These are phyloP conservation scores for Peromyscus attwateri DNA, from an alignment of 2,797 vertebrate genomes.

Conservation along the genomic window DNA sequence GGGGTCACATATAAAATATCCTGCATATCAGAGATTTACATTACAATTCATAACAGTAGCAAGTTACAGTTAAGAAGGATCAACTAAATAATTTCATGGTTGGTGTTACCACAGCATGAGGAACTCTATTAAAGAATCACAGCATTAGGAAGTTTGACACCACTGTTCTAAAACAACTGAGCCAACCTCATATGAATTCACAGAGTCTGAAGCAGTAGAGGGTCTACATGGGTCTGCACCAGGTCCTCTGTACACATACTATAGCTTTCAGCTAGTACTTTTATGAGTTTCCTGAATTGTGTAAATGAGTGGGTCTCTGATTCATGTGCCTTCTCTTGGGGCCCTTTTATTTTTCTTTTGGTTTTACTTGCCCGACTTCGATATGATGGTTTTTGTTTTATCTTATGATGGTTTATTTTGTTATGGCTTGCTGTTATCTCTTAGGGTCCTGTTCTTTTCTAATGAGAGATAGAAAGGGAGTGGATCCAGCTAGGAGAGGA, in stretches of 20 bases:
- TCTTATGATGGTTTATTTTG: background rate
- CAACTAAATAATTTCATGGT: background rate
- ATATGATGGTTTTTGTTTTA: background rate
- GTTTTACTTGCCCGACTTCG: background rate
- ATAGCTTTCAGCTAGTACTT: background rate
- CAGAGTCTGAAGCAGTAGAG: background rate
- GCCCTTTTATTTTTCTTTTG: background rate
- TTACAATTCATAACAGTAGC: too few species aligned
- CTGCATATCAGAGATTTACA: background rate
- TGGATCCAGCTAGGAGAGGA: background rate
- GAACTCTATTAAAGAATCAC: background rate
- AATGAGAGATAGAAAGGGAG: background rate
- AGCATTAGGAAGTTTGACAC: background rate
- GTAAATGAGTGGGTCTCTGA: background rate
- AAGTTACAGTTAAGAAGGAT: background rate
- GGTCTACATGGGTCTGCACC: background rate
- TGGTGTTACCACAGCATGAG: background rate
- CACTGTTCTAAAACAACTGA: background rate
- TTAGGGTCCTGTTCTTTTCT: background rate
- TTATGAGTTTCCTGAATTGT: background rate
- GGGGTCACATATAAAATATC: background rate
- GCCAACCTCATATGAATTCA: background rate
- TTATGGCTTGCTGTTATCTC: background rate
- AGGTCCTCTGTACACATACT: background rate
- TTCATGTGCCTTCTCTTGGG: background rate